Evolutionary conservation across 1,140 invertebrate species (phyloP).

Genomic region (Gonioctena quinquepunctata): DNA sequence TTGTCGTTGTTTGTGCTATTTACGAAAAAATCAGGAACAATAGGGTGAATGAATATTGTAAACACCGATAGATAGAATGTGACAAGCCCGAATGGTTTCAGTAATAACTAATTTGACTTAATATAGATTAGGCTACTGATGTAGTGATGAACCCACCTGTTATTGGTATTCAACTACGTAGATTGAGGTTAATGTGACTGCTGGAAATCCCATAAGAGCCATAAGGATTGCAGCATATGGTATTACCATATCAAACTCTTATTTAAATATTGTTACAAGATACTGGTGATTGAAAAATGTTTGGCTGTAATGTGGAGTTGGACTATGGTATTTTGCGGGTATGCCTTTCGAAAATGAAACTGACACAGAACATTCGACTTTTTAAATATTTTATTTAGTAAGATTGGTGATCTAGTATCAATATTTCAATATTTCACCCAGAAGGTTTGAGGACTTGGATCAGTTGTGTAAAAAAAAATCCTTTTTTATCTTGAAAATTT

Average conservation of each 20-base stretch:
- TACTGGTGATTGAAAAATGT: neutral
- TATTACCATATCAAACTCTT: constrained; percentile 16
- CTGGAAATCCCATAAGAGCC: constrained; percentile 36
- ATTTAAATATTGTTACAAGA: constrained; percentile 13
- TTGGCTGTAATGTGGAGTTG: neutral
- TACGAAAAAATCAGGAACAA: too few relatives aligned
- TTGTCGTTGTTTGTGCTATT: constrained; percentile 18
- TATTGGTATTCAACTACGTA: constrained; percentile 31
- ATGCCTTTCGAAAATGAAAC: too few relatives aligned
- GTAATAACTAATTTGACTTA: constrained; percentile 20
- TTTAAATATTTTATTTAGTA: too few relatives aligned
- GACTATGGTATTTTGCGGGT: too few relatives aligned
- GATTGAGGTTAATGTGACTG: constrained; percentile 38
- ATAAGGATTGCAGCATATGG: constrained; percentile 37
- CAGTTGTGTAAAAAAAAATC: too few relatives aligned
- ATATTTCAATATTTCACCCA: too few relatives aligned
- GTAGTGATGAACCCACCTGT: constrained; percentile 40
- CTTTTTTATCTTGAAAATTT: too few relatives aligned
- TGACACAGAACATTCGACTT: too few relatives aligned
- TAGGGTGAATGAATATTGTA: constrained; percentile 1
- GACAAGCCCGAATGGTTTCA: constrained; percentile 32
- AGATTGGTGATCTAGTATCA: too few relatives aligned
- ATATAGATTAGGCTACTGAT: constrained; percentile 29
- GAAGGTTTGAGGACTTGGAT: too few relatives aligned
- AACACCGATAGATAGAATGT: constrained; percentile 26